phyloP scores from a whole-genome alignment of 1,140 invertebrate species.

The Habropoda laboriosa region DNA sequence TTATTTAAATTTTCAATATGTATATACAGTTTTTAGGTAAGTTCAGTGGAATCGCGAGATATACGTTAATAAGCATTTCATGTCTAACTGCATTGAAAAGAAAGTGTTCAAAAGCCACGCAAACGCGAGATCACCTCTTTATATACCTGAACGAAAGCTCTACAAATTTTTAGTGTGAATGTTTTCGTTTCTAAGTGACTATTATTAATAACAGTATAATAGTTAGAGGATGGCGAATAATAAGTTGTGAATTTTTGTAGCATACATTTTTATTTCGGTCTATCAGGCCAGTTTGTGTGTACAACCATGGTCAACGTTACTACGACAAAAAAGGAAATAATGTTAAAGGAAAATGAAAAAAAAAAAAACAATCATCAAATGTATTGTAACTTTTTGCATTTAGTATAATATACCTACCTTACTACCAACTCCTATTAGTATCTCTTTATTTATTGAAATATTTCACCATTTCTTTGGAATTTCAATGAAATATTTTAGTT shows the following conservation, averaged over 20 bases:
- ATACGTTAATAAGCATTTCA: background rate
- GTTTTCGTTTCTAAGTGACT: slow-evolving; percentile 69
- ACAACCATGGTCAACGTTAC: slow-evolving; percentile 70
- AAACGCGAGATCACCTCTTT: slow-evolving; percentile 59
- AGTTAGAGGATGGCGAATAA: slow-evolving; percentile 68
- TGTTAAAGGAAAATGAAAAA: slow-evolving; percentile 68
- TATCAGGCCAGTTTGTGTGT: slow-evolving; percentile 65
- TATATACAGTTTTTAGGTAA: slow-evolving; percentile 33
- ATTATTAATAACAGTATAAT: slow-evolving; percentile 66
- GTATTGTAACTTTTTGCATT: slow-evolving; percentile 80
- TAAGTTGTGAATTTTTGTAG: slow-evolving; percentile 76
- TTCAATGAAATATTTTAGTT: background rate
- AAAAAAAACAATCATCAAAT: slow-evolving; percentile 71
- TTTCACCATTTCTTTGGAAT: slow-evolving; percentile 30
- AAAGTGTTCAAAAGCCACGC: slow-evolving; percentile 50
- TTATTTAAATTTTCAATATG: background rate
- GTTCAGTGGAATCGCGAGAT: background rate
- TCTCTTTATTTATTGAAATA: slow-evolving; percentile 52
- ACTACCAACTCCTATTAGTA: slow-evolving; percentile 64
- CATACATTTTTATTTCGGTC: slow-evolving; percentile 73
- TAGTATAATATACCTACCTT: slow-evolving; percentile 79
- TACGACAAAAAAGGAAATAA: slow-evolving; percentile 68
- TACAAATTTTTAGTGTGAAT: slow-evolving; percentile 73
- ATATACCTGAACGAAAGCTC: slow-evolving; percentile 60
- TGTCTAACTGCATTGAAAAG: slow-evolving; percentile 24